phyloP scores from a whole-genome alignment of 92 coral and sea anemone genomes.

The Paragorgia papillata region DNA sequence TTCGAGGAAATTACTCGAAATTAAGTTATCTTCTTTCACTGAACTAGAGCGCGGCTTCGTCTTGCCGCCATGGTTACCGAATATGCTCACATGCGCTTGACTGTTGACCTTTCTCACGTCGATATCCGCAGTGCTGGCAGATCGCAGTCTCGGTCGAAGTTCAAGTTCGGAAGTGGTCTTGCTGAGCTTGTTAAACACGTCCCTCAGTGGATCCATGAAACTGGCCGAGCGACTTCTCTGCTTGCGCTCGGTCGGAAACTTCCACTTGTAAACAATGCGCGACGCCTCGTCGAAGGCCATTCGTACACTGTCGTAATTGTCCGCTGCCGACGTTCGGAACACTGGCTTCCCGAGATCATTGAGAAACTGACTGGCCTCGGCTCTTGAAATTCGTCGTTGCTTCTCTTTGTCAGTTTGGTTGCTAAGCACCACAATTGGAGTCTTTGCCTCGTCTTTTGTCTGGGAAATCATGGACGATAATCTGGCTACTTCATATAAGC shows the following conservation, averaged over 20 bases:
- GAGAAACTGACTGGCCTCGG: constrained; percentile 32
- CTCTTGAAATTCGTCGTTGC: constrained; percentile 19
- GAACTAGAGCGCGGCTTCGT: neutral
- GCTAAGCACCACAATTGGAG: constrained; percentile 27
- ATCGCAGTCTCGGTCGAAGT: constrained; percentile 11
- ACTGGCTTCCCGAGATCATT: constrained; percentile 42
- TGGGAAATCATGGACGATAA: constrained; percentile 20
- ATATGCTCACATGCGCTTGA: neutral
- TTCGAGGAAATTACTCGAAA: constrained; percentile 10
- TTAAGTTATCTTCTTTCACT: neutral
- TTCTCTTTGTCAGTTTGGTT: constrained; percentile 37
- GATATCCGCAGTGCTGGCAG: constrained; percentile 30
- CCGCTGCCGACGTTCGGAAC: constrained; percentile 36
- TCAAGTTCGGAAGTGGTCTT: constrained; percentile 10
- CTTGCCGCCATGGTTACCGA: neutral
- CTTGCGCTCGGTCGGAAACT: constrained; percentile 24
- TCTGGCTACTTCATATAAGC: constrained; percentile 39
- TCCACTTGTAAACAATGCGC: constrained; percentile 37
- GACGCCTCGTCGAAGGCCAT: constrained; percentile 42
- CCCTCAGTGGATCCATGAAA: constrained; percentile 37
- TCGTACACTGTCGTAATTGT: constrained; percentile 48
- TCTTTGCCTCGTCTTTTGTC: constrained; percentile 12
- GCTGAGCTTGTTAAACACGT: constrained; percentile 10
- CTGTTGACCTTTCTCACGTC: neutral
- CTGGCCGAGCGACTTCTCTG: constrained; percentile 38